Evolutionary conservation across 2,113 vertebrate species (phyloP), one percentile per base, ranked within the genome.

Genomic region (Hipposideros armiger): DNA sequence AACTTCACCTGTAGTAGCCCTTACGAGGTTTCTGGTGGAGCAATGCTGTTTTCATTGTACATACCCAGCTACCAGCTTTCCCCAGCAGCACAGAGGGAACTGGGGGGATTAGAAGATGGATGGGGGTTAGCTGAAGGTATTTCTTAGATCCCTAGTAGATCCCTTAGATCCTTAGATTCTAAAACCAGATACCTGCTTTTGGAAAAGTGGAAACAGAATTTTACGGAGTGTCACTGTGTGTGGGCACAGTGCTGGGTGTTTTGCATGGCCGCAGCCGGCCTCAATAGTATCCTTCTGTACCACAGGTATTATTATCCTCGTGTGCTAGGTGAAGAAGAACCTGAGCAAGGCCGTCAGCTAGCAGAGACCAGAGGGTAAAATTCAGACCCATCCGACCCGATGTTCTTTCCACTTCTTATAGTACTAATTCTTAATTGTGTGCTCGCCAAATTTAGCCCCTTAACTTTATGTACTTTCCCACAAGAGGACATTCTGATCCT

Each of bases 401-500:
- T 67, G 5, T 73, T 90, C 28, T 87, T 95, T 30, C 64, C 26
- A 40, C 32, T 90, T 73, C 7, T 17, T 82, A 14, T 24, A 74
- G 28, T 91, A 60, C 47, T 82, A n/a, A 54, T 90, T 69, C 50
- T 72, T 52, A 74, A 10, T 87, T 91, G 26, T 7, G 0, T 58
- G 60, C 11, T 62, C 52, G 20, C 11, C 50, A 60, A 10, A 70
- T 73, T 70, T 66, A 74, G 8, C 47, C 47, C n/a, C 40, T 78
- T 77, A 1, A 58, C 72, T 62, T 73, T 94, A 56, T 58, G 1
- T 87, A 15, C 90, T 69, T 95, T 91, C 52, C 69, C 16, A 70
- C 15, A 56, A 87, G 66, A 60, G 64, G 77, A 45, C 91, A 90
- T 87, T 94, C 95, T 69, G 52, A 86, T 94, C 52, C 58, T 72